Percentiles rank a stretch among this genome's conserved stretches.
Evolutionary conservation across 2,113 vertebrate species (phyloP).

Genomic region (Cyanocitta stelleri): DNA sequence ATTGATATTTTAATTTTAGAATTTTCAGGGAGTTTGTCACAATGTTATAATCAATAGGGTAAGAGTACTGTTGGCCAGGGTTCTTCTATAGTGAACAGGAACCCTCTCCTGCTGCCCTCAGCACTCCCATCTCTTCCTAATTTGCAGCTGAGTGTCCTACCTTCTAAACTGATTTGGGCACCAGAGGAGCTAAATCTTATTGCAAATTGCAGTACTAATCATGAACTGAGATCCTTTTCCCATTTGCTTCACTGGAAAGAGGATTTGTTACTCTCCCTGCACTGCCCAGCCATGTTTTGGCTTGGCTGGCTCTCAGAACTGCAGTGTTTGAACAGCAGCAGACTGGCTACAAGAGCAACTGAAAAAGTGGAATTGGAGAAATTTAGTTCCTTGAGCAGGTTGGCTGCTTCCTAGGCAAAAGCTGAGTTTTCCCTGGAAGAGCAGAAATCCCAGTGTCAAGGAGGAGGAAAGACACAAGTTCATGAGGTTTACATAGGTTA

Average conservation of each 20-base stretch:
- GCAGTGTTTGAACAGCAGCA: neutral
- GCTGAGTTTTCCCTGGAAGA: neutral
- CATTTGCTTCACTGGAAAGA: neutral
- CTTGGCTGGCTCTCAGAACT: neutral
- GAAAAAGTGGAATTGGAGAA: neutral
- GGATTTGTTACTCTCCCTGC: neutral
- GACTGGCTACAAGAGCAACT: neutral
- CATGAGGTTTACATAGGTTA: neutral
- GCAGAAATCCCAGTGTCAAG: neutral
- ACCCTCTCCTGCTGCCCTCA: neutral
- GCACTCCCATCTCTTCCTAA: neutral
- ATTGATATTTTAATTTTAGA: neutral
- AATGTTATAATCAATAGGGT: fast-evolving
- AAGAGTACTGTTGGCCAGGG: neutral
- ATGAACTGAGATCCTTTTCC: neutral
- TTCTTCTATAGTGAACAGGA: neutral
- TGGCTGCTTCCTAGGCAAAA: neutral
- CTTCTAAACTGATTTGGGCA: neutral
- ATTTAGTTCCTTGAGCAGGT: neutral
- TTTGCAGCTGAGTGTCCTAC: neutral
- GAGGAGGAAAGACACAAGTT: neutral
- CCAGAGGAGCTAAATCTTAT: neutral
- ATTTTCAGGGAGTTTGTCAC: neutral
- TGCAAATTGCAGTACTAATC: neutral
- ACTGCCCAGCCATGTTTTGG: neutral